Evolutionary conservation across 2,888 invertebrate genomes (phyloP).

Genomic region (Balanococcus diminutus): DNA sequence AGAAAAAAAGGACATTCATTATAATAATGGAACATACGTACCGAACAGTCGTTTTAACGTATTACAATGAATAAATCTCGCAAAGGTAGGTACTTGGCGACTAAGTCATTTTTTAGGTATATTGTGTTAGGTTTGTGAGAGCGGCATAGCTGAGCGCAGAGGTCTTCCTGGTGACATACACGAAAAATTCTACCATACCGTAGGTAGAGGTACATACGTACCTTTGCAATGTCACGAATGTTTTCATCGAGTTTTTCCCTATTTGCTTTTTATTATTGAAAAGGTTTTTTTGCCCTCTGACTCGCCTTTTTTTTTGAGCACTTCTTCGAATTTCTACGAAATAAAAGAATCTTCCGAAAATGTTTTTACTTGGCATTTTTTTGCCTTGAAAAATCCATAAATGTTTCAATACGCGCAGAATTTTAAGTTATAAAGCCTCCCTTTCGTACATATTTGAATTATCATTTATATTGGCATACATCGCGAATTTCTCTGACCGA

Average conservation of each 20-base stretch:
- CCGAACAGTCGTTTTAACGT: constrained; percentile 26
- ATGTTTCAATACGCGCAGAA: constrained; percentile 39
- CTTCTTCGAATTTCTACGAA: constrained; percentile 10
- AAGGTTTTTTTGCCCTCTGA: constrained; percentile 21
- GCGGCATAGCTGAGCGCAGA: neutral
- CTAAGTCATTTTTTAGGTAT: constrained; percentile 28
- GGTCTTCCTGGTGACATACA: constrained; percentile 22
- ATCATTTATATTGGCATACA: constrained; percentile 46
- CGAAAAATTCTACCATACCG: constrained; percentile 1
- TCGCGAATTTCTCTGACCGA: constrained; percentile 41
- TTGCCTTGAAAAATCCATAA: constrained; percentile 35
- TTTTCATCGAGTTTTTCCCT: constrained; percentile 37
- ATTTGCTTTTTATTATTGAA: constrained; percentile 38
- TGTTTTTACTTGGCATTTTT: constrained; percentile 22
- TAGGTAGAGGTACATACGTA: too few relatives aligned
- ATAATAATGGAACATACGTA: constrained; percentile 35
- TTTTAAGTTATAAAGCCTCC: constrained; percentile 35
- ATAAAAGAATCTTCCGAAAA: constrained; percentile 39
- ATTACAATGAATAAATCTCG: constrained; percentile 38
- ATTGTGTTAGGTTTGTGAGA: constrained; percentile 30
- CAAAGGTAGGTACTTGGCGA: constrained; percentile 5
- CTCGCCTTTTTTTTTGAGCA: constrained; percentile 3
- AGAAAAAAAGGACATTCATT: constrained; percentile 28
- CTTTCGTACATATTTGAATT: constrained; percentile 31
- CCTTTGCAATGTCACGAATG: constrained; percentile 34